Conservation (phyloP, 2,888 invertebrate genomes). For the Halictus quadricinctus region DNA sequence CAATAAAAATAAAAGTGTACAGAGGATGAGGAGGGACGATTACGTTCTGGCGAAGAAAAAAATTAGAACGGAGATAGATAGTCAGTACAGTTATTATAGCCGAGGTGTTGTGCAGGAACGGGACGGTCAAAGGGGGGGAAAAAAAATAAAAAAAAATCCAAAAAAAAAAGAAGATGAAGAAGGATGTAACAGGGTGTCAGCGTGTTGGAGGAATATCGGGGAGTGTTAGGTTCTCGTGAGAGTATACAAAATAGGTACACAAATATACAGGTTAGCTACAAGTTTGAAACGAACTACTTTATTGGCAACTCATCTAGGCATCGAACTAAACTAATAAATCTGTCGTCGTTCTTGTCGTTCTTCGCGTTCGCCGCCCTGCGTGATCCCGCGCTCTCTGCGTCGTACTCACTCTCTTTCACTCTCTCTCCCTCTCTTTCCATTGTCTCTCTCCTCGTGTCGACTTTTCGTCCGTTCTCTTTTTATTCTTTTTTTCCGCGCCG, state of each 20-base stretch:
- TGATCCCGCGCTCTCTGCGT: slow-evolving; percentile 42
- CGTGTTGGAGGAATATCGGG: background rate
- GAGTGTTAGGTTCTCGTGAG: slow-evolving; percentile 31
- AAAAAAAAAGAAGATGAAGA: background rate
- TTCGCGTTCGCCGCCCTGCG: slow-evolving; percentile 61
- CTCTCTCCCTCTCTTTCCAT: slow-evolving; percentile 19
- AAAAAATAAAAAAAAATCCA: background rate
- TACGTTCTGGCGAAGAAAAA: slow-evolving; percentile 68
- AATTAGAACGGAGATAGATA: slow-evolving; percentile 7
- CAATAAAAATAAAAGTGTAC: slow-evolving; percentile 47
- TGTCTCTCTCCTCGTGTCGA: slow-evolving; percentile 9
- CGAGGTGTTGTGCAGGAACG: slow-evolving; percentile 14
- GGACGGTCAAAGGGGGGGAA: background rate
- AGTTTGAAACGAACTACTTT: slow-evolving; percentile 82
- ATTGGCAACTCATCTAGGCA: slow-evolving; percentile 83
- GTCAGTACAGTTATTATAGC: slow-evolving; percentile 29
- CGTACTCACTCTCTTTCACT: background rate
- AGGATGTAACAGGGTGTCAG: background rate
- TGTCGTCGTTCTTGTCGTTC: slow-evolving; percentile 72
- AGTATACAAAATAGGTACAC: slow-evolving; percentile 81
- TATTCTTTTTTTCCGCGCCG: background rate
- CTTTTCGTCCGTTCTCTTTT: background rate
- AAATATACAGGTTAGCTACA: slow-evolving; percentile 82
- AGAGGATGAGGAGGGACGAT: slow-evolving; percentile 49
- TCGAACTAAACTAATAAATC: slow-evolving; percentile 80